A percentile compares a stretch with the other conserved stretches of the same genome.
Conservation (phyloP, 2,888 invertebrate genomes). For the Chrysolina haemoptera region DNA sequence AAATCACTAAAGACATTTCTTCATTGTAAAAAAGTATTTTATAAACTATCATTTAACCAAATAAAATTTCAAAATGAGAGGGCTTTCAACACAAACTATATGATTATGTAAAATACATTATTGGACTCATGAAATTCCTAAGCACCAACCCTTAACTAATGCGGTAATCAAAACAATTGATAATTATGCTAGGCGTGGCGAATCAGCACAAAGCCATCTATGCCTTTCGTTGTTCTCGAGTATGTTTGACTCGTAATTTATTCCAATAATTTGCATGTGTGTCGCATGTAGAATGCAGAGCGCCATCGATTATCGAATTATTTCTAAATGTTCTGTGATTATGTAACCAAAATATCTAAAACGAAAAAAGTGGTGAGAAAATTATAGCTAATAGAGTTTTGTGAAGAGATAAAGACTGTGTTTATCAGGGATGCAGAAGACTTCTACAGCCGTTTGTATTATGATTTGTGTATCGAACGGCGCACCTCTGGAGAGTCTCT, state of each 20-base stretch:
- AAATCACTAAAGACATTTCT: no score
- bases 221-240: conserved; percentile 4
- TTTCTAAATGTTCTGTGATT: background rate
- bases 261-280: conserved; percentile 8
- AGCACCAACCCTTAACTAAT: conserved; percentile 10
- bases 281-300: conserved; percentile 1
- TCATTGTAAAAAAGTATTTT: no score
- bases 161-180: conserved; percentile 8
- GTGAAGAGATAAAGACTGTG: no score
- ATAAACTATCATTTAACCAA: no score
- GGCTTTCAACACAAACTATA: background rate
- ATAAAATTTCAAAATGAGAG: no score
- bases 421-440: no score
- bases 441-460: no score
- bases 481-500: no score
- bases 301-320: conserved; percentile 7
- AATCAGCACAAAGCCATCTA: conserved; percentile 9
- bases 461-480: no score
- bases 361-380: no score
- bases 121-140: background rate
- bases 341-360: background rate
- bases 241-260: conserved; percentile 7
- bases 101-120: background rate
- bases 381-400: no score
- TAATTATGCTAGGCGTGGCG: conserved; percentile 13